Evolutionary conservation across 1,140 invertebrate species (phyloP), one percentile per base, ranked within the genome.

Genomic region (Chironomus tepperi): DNA sequence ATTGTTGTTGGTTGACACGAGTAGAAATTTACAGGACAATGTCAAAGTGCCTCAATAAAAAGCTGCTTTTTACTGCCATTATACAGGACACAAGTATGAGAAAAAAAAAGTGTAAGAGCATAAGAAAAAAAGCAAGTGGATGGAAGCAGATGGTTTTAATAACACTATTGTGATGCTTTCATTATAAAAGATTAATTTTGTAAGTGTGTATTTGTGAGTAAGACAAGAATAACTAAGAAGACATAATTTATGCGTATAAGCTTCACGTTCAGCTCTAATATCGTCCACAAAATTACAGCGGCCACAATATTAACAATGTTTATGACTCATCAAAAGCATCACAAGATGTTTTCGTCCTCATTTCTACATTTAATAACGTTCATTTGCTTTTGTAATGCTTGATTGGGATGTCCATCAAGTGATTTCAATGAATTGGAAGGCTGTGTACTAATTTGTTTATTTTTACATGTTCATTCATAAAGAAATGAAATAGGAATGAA

Each of bases 121-220:
- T 34, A 34, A 34, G 24, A 34, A n/a, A n/a, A n/a, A n/a, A n/a
- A n/a, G n/a, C n/a, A n/a, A n/a, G n/a, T n/a, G 43, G 12, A 57
- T 57, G 47, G 65, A 70, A 70, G 18, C 65, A 70, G 65, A 70
- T 70, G 65, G 16, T 70, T 70, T 70, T 70, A 70, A 70, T 70
- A 21, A 21, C 65, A 21, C 16, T 70, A 19, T 70, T 21, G 65
- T 70, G 65, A 57, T 57, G 47, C 47, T 70, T 70, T 70, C 65
- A 70, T 70, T 70, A 70, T 57, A 19, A 70, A 70, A 70, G 65
- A 70, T 70, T 70, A 70, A 70, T 70, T 18, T 70, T 70, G 65
- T 70, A 16, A 57, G n/a, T 9, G 10, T 57, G 43, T 47, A 8
- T 47, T 1, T 57, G 47, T 57, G 15, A 5, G 47, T 57, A n/a